phyloP scores from a whole-genome alignment of 2,797 vertebrate genomes.

The Myiotriccus ornatus region DNA sequence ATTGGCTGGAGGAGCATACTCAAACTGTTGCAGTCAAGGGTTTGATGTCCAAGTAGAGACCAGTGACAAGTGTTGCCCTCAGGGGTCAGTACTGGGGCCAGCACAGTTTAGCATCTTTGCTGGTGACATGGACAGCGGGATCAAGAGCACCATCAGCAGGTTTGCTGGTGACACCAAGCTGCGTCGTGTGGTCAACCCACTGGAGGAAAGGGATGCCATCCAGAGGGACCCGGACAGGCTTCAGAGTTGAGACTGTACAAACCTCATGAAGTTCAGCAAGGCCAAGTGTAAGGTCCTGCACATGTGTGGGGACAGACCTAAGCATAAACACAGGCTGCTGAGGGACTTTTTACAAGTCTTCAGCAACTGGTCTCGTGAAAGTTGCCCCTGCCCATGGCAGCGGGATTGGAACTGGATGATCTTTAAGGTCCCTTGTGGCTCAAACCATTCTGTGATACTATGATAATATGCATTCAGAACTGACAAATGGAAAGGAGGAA shows the following conservation, averaged over 20 bases:
- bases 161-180: too few relatives aligned
- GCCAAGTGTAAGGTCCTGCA: not conserved
- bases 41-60: not conserved
- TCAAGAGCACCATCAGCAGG: not conserved
- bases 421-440: not conserved
- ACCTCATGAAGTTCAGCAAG: not conserved
- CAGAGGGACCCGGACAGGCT: not conserved
- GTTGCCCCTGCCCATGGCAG: too few relatives aligned
- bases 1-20: not conserved
- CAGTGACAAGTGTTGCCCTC: not conserved
- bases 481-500: not conserved
- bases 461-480: not conserved
- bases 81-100: not conserved
- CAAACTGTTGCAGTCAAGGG: not conserved
- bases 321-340: not conserved
- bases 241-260: not conserved
- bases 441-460: not conserved
- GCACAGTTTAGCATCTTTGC: not conserved
- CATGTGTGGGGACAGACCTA: not conserved
- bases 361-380: not conserved
- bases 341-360: not conserved
- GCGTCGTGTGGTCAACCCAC: too few relatives aligned
- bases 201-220: not conserved
- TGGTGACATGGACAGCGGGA: not conserved
- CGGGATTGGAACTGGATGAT: fast-evolving